A percentile compares a stretch with the other conserved stretches of the same genome.
Evolutionary conservation across 1,140 invertebrate species (phyloP).

Genomic region (Bombus pyrosoma): DNA sequence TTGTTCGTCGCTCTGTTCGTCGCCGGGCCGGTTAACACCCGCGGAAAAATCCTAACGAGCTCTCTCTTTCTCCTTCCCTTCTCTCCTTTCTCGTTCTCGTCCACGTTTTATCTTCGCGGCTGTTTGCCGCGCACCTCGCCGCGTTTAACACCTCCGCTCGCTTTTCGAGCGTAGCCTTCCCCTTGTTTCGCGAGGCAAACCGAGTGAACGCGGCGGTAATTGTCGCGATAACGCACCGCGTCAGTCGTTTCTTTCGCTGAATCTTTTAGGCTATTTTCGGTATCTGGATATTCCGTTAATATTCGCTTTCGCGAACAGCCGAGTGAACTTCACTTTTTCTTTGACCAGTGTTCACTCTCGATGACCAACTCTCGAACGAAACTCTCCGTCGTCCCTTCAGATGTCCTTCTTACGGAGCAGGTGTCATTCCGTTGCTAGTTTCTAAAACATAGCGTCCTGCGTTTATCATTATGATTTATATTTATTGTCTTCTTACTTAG

Average conservation of each 20-base stretch:
- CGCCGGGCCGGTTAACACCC: constrained; percentile 76
- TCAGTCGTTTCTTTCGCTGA: neutral
- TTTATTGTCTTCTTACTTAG: too few relatives aligned
- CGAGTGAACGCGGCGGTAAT: constrained; percentile 17
- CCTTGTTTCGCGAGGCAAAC: constrained; percentile 19
- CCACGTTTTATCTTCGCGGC: constrained; percentile 2
- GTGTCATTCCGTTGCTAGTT: too few relatives aligned
- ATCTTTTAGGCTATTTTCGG: neutral
- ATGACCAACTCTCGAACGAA: too few relatives aligned
- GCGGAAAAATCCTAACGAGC: constrained; percentile 83
- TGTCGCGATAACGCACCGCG: constrained; percentile 9
- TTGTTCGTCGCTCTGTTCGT: constrained; percentile 72
- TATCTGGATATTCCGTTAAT: neutral
- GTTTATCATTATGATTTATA: too few relatives aligned
- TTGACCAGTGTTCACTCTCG: too few relatives aligned
- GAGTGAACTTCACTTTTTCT: too few relatives aligned
- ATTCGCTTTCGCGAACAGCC: neutral
- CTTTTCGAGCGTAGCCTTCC: constrained; percentile 31
- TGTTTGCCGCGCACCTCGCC: neutral
- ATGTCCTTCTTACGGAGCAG: too few relatives aligned
- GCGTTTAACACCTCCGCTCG: constrained; percentile 45
- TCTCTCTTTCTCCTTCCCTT: constrained; percentile 44
- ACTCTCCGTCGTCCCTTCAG: too few relatives aligned
- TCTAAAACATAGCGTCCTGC: too few relatives aligned
- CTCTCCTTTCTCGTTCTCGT: neutral